Conservation (phyloP, 30 jellyfish, hydroid and myxozoan species). For the Turritopsis dohrnii region DNA sequence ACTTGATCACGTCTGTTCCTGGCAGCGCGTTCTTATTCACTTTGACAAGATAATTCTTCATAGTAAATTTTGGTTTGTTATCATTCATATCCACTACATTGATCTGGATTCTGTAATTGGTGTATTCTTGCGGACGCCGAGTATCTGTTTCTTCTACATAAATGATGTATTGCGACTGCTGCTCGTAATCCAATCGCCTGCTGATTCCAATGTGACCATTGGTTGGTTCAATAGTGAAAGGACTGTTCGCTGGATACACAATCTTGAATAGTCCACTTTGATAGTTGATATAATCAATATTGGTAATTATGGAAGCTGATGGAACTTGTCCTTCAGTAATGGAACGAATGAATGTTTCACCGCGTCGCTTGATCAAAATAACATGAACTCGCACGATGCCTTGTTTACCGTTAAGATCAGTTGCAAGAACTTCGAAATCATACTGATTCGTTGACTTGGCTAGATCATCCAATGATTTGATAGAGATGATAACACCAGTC, state of each 20-base stretch:
- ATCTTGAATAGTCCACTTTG: conserved; percentile 60
- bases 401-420: conserved; percentile 55
- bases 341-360: conserved; percentile 36
- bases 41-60: conserved; percentile 52
- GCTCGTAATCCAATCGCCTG: conserved; percentile 56
- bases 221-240: conserved; percentile 49
- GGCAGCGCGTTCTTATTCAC: conserved; percentile 94
- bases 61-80: conserved; percentile 71
- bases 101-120: conserved; percentile 55
- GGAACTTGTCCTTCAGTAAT: conserved; percentile 59
- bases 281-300: conserved; percentile 54
- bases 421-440: conserved; percentile 65
- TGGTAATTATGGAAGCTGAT: conserved; percentile 41
- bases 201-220: conserved; percentile 56
- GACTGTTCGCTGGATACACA: conserved; percentile 70
- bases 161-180: conserved; percentile 42
- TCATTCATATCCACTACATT: conserved; percentile 71
- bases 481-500: conserved; percentile 54
- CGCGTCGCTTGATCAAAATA: conserved; percentile 70
- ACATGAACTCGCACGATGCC: conserved; percentile 50
- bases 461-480: conserved; percentile 36
- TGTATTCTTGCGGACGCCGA: conserved; percentile 39
- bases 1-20: conserved; percentile 76
- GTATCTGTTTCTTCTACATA: conserved; percentile 63
- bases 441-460: conserved; percentile 44